phyloP scores from a whole-genome alignment of 2,113 vertebrate species.

The Tragulus kanchil region DNA sequence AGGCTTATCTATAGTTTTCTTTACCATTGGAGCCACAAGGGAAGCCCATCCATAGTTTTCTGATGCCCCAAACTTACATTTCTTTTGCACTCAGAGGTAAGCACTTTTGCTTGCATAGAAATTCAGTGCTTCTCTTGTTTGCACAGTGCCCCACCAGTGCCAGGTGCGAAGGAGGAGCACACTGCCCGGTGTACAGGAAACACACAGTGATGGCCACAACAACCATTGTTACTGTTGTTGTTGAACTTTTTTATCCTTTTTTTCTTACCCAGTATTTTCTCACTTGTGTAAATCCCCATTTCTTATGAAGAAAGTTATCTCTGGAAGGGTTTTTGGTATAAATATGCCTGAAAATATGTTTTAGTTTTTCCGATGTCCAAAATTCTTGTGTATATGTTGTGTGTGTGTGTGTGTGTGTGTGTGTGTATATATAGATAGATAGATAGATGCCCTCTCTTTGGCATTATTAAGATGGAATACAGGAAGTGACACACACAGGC shows the following conservation, averaged over 20 bases:
- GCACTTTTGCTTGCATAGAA: neutral
- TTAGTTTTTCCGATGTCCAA: neutral
- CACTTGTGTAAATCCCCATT: neutral
- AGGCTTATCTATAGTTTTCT: neutral
- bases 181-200: fast-evolving
- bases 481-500: too few species aligned
- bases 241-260: neutral
- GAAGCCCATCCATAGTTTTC: neutral
- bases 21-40: too few species aligned
- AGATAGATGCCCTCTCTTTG: neutral
- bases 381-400: neutral
- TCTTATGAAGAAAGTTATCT: conserved; percentile 5
- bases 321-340: neutral
- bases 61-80: neutral
- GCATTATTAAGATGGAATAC: neutral
- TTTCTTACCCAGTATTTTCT: neutral
- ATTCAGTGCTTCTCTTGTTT: neutral
- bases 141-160: neutral
- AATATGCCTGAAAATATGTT: neutral
- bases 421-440: too few species aligned
- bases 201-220: neutral
- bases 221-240: too few species aligned
- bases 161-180: neutral
- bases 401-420: neutral
- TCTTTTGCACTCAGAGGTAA: neutral